Base-by-base conservation (phyloP, 2,113 vertebrate genomes). In the Camelus bactrianus region DNA sequence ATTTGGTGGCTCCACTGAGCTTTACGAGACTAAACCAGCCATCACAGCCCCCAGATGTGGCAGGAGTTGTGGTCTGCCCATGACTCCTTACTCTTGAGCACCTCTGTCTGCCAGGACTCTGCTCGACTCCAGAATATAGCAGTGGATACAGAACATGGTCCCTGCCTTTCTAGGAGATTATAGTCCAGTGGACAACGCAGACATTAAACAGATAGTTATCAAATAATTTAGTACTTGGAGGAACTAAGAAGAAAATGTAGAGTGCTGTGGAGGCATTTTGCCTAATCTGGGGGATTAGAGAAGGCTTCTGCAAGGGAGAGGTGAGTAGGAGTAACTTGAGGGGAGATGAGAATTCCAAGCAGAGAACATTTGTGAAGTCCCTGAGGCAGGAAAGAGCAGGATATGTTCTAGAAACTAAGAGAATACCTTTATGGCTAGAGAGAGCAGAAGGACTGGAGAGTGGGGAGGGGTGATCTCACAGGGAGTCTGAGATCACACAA, bases 281-380 rank as follows among this genome's bases (percentile, higher is more conserved):
- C 54, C 77, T 54, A 10, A 20, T 54, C 76, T 73, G 19, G 64
- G 35, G 16, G 16, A 48, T 56, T 30, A 46, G n/a, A 52, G 58
- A 46, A 86, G 46, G n/a, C 46, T 58, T 72, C 67, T 76, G 56
- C 5, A 19, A n/a, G 46, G 13, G 19, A 22, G 69, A 13, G 24
- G n/a, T 10, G 7, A 64, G 28, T 32, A 50, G 77, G 93, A 76
- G 6, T 52, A 12, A 50, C 48, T 30, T 9, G 26, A 93, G 60
- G 26, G 75, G 70, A 94, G 93, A 77, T 89, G n/a, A 46, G 30
- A 64, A 52, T 81, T 84, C 50, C 35, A 87, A 50, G n/a, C 38
- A 46, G 35, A 70, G 46, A 58, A 64, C 46, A 54, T 85, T 8
- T n/a, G 30, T 19, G 72, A 84, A 48, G 82, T 54, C n/a, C 48